Percentiles rank a stretch among this genome's conserved stretches.
Conservation (phyloP, 1,140 invertebrate genomes). For the Amphibalanus amphitrite region DNA sequence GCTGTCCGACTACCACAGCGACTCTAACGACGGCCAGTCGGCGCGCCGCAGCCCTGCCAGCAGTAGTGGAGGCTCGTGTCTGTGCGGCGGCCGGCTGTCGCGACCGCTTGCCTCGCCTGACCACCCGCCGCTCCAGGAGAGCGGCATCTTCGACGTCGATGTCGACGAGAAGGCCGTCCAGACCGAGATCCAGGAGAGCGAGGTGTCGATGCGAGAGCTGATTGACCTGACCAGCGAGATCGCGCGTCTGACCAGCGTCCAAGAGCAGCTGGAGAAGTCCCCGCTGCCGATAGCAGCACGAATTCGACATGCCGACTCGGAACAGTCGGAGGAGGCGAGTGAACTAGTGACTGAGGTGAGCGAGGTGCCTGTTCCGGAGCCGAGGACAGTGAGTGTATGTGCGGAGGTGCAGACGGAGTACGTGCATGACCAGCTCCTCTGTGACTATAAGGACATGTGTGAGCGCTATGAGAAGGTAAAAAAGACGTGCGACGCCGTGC, state of each 20-base stretch:
- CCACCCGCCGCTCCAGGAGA: background rate
- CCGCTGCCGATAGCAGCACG: background rate
- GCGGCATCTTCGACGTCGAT: slow-evolving; percentile 2
- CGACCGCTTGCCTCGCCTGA: background rate
- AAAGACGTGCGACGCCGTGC: background rate
- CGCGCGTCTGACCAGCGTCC: background rate
- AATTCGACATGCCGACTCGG: background rate
- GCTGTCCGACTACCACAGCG: slow-evolving; percentile 3
- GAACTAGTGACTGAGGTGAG: background rate
- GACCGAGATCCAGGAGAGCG: background rate
- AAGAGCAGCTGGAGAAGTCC: background rate
- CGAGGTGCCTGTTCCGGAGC: too few relatives aligned
- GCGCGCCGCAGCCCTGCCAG: too few relatives aligned
- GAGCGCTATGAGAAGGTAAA: background rate
- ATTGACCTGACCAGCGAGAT: slow-evolving; percentile 2
- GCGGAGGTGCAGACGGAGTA: background rate
- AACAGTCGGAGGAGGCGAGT: background rate
- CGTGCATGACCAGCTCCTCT: background rate
- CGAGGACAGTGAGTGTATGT: background rate
- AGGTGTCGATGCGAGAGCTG: slow-evolving; percentile 1
- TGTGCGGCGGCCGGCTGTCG: background rate
- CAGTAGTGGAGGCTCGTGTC: background rate
- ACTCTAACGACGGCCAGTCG: background rate
- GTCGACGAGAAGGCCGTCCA: background rate
- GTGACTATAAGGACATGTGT: background rate